Conservation (phyloP, 2,113 vertebrate species). For the Corydoras maculifer region DNA sequence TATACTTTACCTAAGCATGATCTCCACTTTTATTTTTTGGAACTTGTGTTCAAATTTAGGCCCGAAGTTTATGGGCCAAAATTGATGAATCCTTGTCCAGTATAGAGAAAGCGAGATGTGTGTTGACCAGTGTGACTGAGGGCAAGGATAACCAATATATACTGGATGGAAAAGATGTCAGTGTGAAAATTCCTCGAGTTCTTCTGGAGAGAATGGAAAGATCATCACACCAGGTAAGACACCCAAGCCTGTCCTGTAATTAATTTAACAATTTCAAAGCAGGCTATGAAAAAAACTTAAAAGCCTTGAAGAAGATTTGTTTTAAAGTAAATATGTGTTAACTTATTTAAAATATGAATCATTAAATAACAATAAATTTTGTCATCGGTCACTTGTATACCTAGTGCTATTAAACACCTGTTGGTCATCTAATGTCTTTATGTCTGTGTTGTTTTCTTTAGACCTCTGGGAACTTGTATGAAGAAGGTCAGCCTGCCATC, state of each 20-base stretch:
- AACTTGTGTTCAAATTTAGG: constrained; percentile 53
- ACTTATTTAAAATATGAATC: no score
- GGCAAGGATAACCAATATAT: constrained; percentile 51
- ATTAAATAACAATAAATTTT: no score
- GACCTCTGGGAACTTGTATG: constrained; percentile 70
- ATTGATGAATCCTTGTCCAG: constrained; percentile 56
- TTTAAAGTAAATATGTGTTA: no score
- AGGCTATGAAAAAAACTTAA: no score
- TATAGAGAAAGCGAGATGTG: constrained; percentile 65
- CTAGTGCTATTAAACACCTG: no score
- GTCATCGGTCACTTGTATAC: no score
- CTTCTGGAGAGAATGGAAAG: constrained; percentile 67
- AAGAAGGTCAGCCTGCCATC: constrained; percentile 73
- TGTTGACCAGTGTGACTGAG: constrained; percentile 68
- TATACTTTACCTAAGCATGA: no score
- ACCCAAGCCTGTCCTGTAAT: no score
- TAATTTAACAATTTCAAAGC: no score
- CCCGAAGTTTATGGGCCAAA: constrained; percentile 71
- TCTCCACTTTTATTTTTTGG: no score
- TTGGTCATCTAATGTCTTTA: not conserved
- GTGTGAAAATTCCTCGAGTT: constrained; percentile 61
- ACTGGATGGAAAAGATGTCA: constrained; percentile 68
- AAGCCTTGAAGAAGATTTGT: no score
- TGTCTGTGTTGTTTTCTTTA: constrained; percentile 41
- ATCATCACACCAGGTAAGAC: constrained; percentile 63